Percentiles rank a stretch among this genome's conserved stretches.
These are phyloP conservation scores for Drosophila affinis DNA, from an alignment of 2,888 invertebrate species.

Conservation along the genomic window DNA sequence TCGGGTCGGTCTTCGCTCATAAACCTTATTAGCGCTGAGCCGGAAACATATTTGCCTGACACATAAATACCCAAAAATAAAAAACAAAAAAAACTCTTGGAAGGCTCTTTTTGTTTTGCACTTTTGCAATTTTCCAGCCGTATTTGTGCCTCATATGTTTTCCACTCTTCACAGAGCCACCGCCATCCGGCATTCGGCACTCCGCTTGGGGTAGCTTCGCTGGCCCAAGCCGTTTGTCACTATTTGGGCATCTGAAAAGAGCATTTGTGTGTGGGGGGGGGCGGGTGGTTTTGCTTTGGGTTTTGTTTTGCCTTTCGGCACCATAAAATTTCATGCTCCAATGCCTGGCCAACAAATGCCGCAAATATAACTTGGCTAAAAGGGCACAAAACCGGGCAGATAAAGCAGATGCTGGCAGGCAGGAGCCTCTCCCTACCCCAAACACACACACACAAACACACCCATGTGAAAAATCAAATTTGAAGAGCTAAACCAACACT, in stretches of 20 bases:
- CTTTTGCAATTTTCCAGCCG: constrained; percentile 67
- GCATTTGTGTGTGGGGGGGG: constrained; percentile 1
- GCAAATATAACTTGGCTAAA: constrained; percentile 44
- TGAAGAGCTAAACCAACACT: constrained; percentile 66
- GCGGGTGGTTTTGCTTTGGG: constrained; percentile 2
- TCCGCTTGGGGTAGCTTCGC: constrained; percentile 35
- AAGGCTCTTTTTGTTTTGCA: constrained; percentile 68
- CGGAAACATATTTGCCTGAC: constrained; percentile 78
- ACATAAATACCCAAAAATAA: constrained; percentile 62
- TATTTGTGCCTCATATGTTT: constrained; percentile 57
- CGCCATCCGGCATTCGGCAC: constrained; percentile 12
- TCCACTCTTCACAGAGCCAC: constrained; percentile 44
- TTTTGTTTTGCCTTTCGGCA: constrained; percentile 57
- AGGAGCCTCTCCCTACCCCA: background rate
- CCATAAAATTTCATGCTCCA: constrained; percentile 73
- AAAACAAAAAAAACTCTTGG: constrained; percentile 32
- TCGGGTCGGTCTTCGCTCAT: constrained; percentile 54
- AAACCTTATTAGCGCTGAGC: constrained; percentile 76
- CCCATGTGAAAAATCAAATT: constrained; percentile 66
- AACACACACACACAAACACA: background rate
- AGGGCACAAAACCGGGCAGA: constrained; percentile 1
- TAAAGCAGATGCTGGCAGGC: constrained; percentile 1
- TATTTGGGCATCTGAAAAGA: constrained; percentile 8
- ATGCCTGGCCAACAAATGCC: constrained; percentile 73
- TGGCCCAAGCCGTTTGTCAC: constrained; percentile 12